These are phyloP conservation scores for Dermatophagoides farinae DNA, from an alignment of 1,140 invertebrate genomes.

Conservation along the genomic window DNA sequence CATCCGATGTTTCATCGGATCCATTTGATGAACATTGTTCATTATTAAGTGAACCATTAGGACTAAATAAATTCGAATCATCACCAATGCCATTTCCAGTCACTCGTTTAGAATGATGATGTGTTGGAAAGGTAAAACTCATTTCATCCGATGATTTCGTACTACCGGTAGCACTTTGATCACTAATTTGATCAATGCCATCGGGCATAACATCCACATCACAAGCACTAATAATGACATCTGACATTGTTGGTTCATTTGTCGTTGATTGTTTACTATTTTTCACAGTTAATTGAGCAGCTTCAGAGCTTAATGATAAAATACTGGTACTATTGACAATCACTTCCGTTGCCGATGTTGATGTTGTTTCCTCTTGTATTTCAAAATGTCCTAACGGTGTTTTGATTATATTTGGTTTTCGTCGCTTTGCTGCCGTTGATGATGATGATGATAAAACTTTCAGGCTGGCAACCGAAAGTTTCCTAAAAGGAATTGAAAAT, in stretches of 20 bases:
- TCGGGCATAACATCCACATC: too few species aligned
- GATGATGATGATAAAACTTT: not conserved
- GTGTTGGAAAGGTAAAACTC: not conserved
- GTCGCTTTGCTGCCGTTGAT: not conserved
- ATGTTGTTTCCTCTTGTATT: not conserved
- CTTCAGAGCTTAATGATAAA: constrained; percentile 1
- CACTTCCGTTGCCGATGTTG: not conserved
- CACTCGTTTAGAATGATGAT: not conserved
- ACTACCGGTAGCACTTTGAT: constrained; percentile 7
- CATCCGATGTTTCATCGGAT: constrained; percentile 14
- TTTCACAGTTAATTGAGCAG: not conserved
- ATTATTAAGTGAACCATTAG: too few species aligned
- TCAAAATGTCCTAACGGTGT: not conserved
- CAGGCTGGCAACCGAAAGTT: constrained; percentile 3
- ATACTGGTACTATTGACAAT: constrained; percentile 9
- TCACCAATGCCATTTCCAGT: not conserved
- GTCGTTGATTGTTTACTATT: not conserved
- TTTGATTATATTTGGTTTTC: not conserved
- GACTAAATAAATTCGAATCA: too few species aligned
- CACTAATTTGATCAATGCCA: constrained; percentile 9
- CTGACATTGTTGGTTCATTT: not conserved
- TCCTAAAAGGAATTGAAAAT: not conserved
- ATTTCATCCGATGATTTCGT: constrained; percentile 9
- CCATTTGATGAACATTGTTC: not conserved
- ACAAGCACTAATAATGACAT: too few species aligned